Percentiles rank a stretch among this genome's conserved stretches.
Conservation (phyloP, 2,888 invertebrate species). For the Eristalinus sepulchralis region DNA sequence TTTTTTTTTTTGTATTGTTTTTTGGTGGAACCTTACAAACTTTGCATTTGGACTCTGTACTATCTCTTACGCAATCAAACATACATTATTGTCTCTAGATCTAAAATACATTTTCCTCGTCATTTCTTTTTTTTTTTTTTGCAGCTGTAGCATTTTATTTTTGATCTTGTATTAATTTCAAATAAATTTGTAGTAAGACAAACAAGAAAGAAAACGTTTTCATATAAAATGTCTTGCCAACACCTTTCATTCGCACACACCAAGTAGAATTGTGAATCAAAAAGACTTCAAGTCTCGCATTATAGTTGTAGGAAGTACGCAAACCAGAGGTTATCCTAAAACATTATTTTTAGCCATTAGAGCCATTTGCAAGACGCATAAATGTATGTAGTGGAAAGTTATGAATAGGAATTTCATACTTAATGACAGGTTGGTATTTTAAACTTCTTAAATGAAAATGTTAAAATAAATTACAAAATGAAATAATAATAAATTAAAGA, state of each 20-base stretch:
- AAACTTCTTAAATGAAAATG: constrained; percentile 16
- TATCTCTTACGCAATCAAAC: constrained; percentile 55
- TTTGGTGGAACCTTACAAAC: constrained; percentile 60
- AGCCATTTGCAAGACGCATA: constrained; percentile 41
- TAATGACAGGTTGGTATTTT: constrained; percentile 49
- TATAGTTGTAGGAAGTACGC: constrained; percentile 30
- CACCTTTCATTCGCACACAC: constrained; percentile 43
- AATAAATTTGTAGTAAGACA: too few species aligned
- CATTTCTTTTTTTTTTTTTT: too few species aligned
- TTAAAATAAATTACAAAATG: neutral
- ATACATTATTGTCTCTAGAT: constrained; percentile 43
- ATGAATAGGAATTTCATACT: constrained; percentile 47
- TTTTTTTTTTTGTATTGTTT: too few species aligned
- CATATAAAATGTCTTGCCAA: constrained; percentile 38
- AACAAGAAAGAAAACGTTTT: constrained; percentile 11
- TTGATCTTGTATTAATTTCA: constrained; percentile 29
- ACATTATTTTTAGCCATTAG: constrained; percentile 4
- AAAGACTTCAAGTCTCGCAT: neutral
- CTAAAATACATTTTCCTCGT: constrained; percentile 13
- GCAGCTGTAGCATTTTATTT: constrained; percentile 67
- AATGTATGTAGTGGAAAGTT: constrained; percentile 64
- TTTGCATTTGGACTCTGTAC: constrained; percentile 46
- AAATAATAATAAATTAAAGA: neutral
- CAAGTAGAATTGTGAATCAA: constrained; percentile 11
- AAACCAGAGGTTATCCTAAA: constrained; percentile 19